Base-by-base conservation (phyloP, 2,888 invertebrate species). In the Rhaphigaster nebulosa region DNA sequence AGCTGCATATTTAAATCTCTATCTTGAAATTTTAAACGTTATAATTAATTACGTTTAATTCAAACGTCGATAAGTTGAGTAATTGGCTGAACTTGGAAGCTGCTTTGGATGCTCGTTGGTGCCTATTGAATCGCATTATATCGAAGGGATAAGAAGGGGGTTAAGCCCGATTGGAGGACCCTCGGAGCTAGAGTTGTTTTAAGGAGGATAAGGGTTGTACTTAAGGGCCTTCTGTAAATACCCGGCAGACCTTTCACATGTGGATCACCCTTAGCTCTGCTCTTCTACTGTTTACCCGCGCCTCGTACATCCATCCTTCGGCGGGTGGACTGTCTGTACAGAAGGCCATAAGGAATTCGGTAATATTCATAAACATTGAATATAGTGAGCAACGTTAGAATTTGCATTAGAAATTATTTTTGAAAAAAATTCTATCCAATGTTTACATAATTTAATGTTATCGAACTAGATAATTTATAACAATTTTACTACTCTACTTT, bases 191-290 rank as follows among this genome's bases (percentile, higher is more conserved):
- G 84, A n/a, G 45, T 50, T 84, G 84, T 84, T 84, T 84, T 84
- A 84, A 84, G 84, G 45, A 84, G 84, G 84, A 84, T 84, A 45
- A 84, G 84, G 84, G 84, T n/a, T 45, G 84, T 84, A 45, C 84
- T 84, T 84, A 50, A 84, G 84, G 45, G 45, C 70, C 38, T 5
- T 38, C 70, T 26, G 70, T 76, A 76, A 76, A 38, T 76, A 84
- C 45, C 26, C 45, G 45, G 8, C 8, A 26, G 84, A n/a, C 45
- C 84, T 41, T n/a, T 84, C 84, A 84, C 84, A 84, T 45, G n/a
- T n/a, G 84, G 34, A 34, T 38, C 80, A 23, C 38, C 38, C 34
- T 41, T 80, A 80, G 80, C 41, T 23, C 34, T 34, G 23, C 34
- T 38, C 23, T 80, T 26, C 38, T 18, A 38, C 80, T 34, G 34